Evolutionary conservation across 2,113 vertebrate genomes (phyloP).

Genomic region (Prunella himalayana): DNA sequence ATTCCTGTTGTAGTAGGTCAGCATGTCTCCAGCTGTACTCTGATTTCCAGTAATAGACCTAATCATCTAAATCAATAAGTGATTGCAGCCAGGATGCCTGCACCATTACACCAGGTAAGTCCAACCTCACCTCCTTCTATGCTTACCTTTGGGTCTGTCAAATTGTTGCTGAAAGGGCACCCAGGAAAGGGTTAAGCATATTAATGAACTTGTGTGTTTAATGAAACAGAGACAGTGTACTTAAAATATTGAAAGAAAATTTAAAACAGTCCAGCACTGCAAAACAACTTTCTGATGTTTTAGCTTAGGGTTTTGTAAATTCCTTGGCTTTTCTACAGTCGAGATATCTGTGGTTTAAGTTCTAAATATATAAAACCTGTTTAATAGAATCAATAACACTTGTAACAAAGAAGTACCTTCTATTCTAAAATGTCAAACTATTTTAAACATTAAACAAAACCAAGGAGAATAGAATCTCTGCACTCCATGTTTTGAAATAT

Average conservation of each 20-base stretch:
- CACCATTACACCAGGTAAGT: not conserved
- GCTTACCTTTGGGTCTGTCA: not conserved
- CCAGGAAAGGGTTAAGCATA: not conserved
- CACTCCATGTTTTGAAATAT: not conserved
- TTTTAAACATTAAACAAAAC: not conserved
- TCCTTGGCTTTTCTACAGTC: not conserved
- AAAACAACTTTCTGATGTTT: not conserved
- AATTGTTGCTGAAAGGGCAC: not conserved
- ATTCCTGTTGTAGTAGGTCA: conserved; percentile 10
- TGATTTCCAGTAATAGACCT: conserved; percentile 13
- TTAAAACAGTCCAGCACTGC: not conserved
- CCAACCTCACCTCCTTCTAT: not conserved
- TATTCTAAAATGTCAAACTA: not conserved
- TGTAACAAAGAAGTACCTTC: not conserved
- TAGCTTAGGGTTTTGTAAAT: not conserved
- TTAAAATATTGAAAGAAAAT: not conserved
- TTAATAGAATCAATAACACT: not conserved
- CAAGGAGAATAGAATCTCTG: not conserved
- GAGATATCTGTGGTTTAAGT: not conserved
- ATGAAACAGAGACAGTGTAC: not conserved
- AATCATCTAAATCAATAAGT: not conserved
- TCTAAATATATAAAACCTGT: not conserved
- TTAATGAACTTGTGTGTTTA: not conserved
- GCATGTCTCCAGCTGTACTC: not conserved
- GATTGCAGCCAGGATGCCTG: not conserved